phyloP scores from a whole-genome alignment of 2,888 invertebrate genomes.

The Trachelus iudaicus region DNA sequence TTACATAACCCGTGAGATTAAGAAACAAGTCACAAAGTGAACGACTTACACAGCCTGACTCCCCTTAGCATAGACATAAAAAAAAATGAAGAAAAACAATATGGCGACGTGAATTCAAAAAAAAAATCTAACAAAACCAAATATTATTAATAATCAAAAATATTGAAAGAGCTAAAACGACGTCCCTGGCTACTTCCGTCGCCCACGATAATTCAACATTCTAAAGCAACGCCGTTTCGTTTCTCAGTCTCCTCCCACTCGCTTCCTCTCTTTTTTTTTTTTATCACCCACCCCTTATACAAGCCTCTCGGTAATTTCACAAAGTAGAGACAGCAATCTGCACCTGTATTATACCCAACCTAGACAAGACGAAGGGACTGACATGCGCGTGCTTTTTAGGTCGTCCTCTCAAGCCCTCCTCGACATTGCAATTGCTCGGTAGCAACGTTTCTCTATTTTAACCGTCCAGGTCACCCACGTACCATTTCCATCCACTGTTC shows the following conservation, averaged over 20 bases:
- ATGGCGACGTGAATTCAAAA: background rate
- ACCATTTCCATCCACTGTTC: background rate
- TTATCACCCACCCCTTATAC: background rate
- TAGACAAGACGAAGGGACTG: background rate
- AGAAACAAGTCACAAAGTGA: background rate
- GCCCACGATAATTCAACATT: background rate
- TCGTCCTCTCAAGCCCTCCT: background rate
- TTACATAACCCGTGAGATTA: background rate
- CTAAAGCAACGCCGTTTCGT: background rate
- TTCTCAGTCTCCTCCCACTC: background rate
- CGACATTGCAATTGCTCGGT: background rate
- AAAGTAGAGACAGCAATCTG: background rate
- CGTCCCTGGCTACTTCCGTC: background rate
- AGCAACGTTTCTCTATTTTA: background rate
- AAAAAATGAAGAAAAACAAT: too few relatives aligned
- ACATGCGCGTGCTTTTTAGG: background rate
- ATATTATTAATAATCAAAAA: background rate
- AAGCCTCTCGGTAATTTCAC: background rate
- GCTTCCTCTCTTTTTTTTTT: background rate
- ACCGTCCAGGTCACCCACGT: background rate
- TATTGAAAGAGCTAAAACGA: background rate
- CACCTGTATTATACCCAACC: background rate
- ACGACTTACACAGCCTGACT: background rate
- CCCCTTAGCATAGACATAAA: rapidly evolving
- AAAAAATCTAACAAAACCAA: background rate